These are phyloP conservation scores for Geothlypis trichas DNA, from an alignment of 2,113 vertebrate genomes.

Conservation along the genomic window DNA sequence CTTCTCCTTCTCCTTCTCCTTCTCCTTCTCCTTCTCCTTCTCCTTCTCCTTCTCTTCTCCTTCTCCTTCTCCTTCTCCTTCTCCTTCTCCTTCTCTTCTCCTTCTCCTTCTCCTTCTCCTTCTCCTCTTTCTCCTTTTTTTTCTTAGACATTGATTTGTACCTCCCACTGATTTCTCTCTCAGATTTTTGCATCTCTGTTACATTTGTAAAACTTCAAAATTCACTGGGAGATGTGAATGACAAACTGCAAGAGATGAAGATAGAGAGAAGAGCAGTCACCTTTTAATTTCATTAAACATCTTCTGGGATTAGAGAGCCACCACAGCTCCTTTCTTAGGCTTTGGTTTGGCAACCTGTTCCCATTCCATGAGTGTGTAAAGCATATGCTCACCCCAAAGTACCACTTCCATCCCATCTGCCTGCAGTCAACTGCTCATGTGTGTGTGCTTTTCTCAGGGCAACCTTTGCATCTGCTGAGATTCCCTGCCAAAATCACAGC, in stretches of 20 bases:
- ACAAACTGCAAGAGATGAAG: not conserved
- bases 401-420: constrained; percentile 41
- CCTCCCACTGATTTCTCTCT: not conserved
- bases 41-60: not conserved
- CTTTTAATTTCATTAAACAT: not conserved
- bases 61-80: no score
- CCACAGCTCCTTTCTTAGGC: not conserved
- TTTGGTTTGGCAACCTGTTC: constrained; percentile 4
- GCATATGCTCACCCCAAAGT: constrained; percentile 11
- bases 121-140: accelerated
- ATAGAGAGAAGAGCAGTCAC: not conserved
- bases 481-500: not conserved
- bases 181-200: not conserved
- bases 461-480: constrained; percentile 21
- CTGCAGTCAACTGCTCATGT: not conserved
- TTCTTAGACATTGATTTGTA: not conserved
- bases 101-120: no score
- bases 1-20: accelerated
- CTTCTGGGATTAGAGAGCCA: not conserved
- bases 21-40: accelerated
- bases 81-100: accelerated
- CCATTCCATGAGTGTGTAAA: not conserved
- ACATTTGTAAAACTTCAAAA: not conserved
- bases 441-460: not conserved
- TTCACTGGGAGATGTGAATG: not conserved